Conservation (phyloP, 2,113 vertebrate genomes). For the Thunnus thynnus region DNA sequence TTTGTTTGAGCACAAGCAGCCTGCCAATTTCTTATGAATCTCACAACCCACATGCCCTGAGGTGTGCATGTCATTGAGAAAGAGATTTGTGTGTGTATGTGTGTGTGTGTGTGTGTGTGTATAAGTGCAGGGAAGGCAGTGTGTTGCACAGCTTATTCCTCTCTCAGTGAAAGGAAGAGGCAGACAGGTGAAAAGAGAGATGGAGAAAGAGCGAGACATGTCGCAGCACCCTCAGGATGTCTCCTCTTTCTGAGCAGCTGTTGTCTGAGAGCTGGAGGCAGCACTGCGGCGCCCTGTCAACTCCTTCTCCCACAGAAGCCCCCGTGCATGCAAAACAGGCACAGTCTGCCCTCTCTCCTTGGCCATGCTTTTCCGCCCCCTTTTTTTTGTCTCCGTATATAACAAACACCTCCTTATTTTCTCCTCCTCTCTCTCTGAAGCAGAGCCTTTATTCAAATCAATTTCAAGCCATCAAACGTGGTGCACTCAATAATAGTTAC, state of each 20-base stretch:
- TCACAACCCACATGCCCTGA: neutral
- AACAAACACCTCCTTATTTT: constrained; percentile 55
- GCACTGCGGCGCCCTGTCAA: constrained; percentile 80
- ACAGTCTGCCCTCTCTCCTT: constrained; percentile 72
- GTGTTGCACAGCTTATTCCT: constrained; percentile 44
- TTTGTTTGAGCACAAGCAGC: constrained; percentile 42
- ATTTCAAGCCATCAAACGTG: constrained; percentile 62
- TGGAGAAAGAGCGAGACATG: constrained; percentile 69
- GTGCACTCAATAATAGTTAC: constrained; percentile 38
- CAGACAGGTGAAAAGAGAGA: constrained; percentile 73
- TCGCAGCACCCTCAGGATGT: constrained; percentile 77
- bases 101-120: too few relatives aligned
- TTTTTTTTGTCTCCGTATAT: constrained; percentile 51
- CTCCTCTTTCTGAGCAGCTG: constrained; percentile 81
- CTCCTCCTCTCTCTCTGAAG: constrained; percentile 16
- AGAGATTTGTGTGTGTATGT: neutral
- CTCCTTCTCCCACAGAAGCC: constrained; percentile 69
- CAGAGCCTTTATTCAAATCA: constrained; percentile 68
- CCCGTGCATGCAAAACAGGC: constrained; percentile 81
- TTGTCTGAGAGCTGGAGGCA: constrained; percentile 81
- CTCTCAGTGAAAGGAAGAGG: constrained; percentile 53
- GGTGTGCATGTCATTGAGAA: constrained; percentile 23
- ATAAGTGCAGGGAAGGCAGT: neutral
- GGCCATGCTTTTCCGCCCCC: constrained; percentile 48
- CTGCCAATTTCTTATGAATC: constrained; percentile 48